Evolutionary conservation across 1,140 invertebrate species (phyloP), one percentile per base, ranked within the genome.

Genomic region (Epicauta chinensis): DNA sequence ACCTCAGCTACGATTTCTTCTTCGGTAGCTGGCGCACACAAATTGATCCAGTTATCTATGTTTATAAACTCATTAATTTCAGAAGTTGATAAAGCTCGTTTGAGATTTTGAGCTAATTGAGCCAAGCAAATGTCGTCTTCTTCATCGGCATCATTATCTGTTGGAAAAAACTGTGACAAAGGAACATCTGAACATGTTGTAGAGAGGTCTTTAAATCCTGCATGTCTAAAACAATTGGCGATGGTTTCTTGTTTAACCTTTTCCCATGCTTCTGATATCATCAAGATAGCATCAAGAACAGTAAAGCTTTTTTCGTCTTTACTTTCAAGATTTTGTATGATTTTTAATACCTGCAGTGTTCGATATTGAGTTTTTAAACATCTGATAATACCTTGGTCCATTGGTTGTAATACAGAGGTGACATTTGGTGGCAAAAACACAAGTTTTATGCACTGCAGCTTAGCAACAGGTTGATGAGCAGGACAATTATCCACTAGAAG

Each of bases 371-470:
- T n/a, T n/a, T n/a, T 23, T 23, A 23, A 23, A 23, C 17, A 23
- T 23, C 17, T 23, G 11, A 75, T 77, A 12, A 76, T 60, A 36
- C 71, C 67, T 59, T 71, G 69, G 57, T 75, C 69, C 63, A 77
- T 69, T 49, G 73, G 71, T 58, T 77, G 71, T 35, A 75, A 56
- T 35, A 68, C 53, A 40, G 63, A 66, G 34, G 73, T 75, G 6
- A 64, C 68, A 61, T 76, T 75, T 46, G 67, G 56, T 42, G 73
- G 72, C 13, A 75, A 53, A 65, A 69, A 71, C 13, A 55, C 56
- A 0, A 70, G 17, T 44, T 69, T 67, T 37, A 74, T 67, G 60
- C 67, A 65, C 55, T 56, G 59, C 44, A 69, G 58, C 45, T 72
- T 61, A 34, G 57, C 42, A 59, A 67, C 59, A 44, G 51, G 7